phyloP scores from a whole-genome alignment of 2,113 vertebrate genomes.

The Phocoena sinus region DNA sequence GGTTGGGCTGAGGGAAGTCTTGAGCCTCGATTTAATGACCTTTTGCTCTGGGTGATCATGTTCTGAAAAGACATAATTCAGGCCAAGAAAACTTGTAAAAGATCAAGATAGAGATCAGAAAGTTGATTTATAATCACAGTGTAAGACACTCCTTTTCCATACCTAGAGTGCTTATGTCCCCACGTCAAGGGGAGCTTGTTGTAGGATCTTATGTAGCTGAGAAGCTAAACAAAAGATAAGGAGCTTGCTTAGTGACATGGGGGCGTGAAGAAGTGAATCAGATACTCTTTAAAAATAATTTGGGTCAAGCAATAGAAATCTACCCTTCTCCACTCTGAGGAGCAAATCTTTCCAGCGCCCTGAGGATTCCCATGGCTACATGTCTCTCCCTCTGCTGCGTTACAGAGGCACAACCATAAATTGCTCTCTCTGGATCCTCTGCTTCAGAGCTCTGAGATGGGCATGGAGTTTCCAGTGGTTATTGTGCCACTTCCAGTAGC shows the following conservation, averaged over 20 bases:
- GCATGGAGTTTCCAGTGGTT: background rate
- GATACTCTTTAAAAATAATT: background rate
- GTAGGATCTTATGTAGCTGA: background rate
- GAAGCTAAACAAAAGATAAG: background rate
- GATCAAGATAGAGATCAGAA: background rate
- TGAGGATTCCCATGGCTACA: background rate
- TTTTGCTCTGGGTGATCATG: background rate
- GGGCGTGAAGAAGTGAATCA: background rate
- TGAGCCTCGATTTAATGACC: background rate
- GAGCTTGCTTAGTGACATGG: background rate
- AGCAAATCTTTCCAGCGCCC: background rate
- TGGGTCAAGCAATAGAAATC: background rate
- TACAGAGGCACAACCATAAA: background rate
- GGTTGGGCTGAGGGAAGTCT: background rate
- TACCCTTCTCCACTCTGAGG: background rate
- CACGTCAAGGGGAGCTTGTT: background rate
- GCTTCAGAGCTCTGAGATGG: background rate
- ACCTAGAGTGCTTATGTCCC: background rate
- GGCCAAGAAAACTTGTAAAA: background rate
- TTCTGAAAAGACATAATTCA: conserved; percentile 1
- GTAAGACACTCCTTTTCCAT: background rate
- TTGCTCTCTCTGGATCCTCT: background rate
- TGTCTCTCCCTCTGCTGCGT: background rate
- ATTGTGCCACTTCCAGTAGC: background rate
- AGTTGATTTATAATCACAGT: background rate